Conservation (phyloP, 2,797 vertebrate genomes). For the Emydoidea blandingii region DNA sequence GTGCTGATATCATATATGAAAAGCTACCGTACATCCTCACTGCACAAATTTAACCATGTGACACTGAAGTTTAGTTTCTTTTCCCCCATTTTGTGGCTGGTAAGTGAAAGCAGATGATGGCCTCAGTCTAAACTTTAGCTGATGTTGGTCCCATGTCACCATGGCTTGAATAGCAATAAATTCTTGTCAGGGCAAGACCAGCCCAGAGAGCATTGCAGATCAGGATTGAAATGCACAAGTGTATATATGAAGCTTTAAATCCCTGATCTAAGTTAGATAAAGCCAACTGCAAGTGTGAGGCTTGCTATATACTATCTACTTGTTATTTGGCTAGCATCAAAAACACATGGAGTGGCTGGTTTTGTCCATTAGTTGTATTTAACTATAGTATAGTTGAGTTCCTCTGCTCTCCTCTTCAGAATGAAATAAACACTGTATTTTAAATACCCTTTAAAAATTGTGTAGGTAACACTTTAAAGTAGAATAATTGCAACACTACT, state of each 20-base stretch:
- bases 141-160: conserved; percentile 46
- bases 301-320: conserved; percentile 28
- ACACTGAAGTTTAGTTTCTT: not conserved
- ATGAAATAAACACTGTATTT: not conserved
- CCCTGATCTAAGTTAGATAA: conserved; percentile 69
- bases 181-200: conserved; percentile 46
- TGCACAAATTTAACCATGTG: conserved; percentile 8
- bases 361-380: conserved; percentile 1
- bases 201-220: conserved; percentile 39
- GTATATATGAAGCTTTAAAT: conserved; percentile 29
- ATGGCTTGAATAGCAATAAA: conserved; percentile 29
- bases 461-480: not conserved
- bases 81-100: conserved; percentile 50
- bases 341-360: conserved; percentile 61
- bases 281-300: not conserved
- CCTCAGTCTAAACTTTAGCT: conserved; percentile 28
- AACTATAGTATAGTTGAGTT: conserved; percentile 38
- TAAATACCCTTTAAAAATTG: not conserved
- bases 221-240: conserved; percentile 13
- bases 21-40: not conserved
- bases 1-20: conserved; percentile 8
- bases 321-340: conserved; percentile 50
- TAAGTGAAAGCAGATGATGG: conserved; percentile 54
- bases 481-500: not conserved
- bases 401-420: not conserved